Base-by-base conservation (phyloP, 2,888 invertebrate species). In the Hyppa rectilinea region DNA sequence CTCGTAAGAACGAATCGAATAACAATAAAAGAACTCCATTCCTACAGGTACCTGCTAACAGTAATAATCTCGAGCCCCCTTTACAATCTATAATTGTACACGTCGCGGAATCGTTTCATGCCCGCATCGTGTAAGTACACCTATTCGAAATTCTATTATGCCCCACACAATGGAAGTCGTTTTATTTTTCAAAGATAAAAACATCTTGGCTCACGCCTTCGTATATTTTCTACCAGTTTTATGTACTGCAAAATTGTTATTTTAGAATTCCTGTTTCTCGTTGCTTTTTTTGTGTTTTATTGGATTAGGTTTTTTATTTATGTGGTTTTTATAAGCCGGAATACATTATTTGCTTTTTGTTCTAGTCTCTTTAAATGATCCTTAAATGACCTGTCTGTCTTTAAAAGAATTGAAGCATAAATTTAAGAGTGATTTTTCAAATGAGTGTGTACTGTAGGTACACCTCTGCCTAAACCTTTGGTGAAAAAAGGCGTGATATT, bases 81-180 rank as follows among this genome's bases (percentile, higher is more conserved):
- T 34, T 62, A 65, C 53, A 76, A 84, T 69, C 71, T 68, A 65
- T 84, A 84, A 81, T 81, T 78, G 75, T 83, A 77, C 53, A 40
- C 72, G 47, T 74, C 59, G 47, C 45, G 55, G n/a, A 69, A 68
- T 60, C 71, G 72, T 78, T 68, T 29, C 67, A 40, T 74, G 2
- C 60, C 66, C 81, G 36, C 56, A 43, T 10, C 69, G 53, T 65
- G 70, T 64, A 36, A 70, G 53, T 38, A 71, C 67, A 67, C 47
- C 69, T 65, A 63, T 71, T 75, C 63, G 58, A 67, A 81, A 78
- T 85, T 83, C 85, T 63, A 83, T 83, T 85, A 85, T 76, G 49
- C 45, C 38, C 36, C 34, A 64, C 72, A 83, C 83, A 85, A 83
- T 83, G 17, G 81, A 52, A 50, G 29, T 63, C 69, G 74, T 81